Evolutionary conservation across 2,113 vertebrate genomes (phyloP).

Genomic region (Sebastes schlegelii): DNA sequence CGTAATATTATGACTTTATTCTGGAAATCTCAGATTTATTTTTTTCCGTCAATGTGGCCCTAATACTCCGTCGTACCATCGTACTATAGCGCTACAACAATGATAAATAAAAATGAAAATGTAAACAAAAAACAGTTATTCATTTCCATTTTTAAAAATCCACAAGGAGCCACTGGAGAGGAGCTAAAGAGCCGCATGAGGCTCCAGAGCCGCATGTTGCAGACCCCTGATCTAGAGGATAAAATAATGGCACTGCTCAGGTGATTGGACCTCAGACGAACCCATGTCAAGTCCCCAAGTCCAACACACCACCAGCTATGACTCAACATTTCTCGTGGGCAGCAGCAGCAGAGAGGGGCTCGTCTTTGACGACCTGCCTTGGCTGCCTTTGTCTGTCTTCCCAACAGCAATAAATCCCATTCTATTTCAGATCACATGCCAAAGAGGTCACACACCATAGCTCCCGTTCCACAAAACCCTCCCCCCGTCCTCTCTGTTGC

Average conservation of each 20-base stretch:
- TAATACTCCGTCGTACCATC: no score
- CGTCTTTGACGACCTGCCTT: conserved; percentile 35
- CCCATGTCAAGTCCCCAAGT: conserved; percentile 9
- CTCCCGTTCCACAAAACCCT: conserved; percentile 9
- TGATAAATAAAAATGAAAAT: no score
- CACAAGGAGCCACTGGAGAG: no score
- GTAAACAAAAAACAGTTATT: no score
- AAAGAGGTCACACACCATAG: conserved; percentile 72
- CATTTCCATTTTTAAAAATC: no score
- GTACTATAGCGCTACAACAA: no score
- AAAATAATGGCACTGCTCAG: background rate
- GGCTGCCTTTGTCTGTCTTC: conserved; percentile 75
- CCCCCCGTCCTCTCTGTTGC: conserved; percentile 32
- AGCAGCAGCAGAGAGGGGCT: conserved; percentile 42
- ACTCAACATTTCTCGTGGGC: conserved; percentile 61
- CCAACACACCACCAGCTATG: conserved; percentile 21
- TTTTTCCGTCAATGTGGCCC: no score
- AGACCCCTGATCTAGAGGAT: background rate
- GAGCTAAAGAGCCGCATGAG: no score
- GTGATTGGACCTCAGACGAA: conserved; percentile 41
- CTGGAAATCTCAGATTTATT: no score
- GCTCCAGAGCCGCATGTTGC: no score
- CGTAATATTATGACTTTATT: no score
- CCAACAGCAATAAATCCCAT: conserved; percentile 66
- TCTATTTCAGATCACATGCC: conserved; percentile 85